These are phyloP conservation scores for Cephonodes hylas DNA, from an alignment of 2,888 invertebrate genomes.

Conservation along the genomic window DNA sequence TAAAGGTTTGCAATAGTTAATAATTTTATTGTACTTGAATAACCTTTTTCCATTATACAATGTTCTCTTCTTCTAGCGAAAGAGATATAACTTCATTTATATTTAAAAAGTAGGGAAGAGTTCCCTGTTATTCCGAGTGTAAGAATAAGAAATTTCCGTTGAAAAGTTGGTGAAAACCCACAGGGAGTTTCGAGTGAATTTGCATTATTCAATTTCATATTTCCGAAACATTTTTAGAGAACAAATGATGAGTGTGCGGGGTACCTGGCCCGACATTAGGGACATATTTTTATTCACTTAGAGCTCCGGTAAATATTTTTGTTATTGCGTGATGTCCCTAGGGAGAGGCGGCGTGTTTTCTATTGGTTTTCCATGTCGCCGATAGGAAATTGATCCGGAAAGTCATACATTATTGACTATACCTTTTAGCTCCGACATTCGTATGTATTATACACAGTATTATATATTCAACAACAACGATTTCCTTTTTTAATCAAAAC, in stretches of 20 bases:
- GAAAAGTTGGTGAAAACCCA: conserved; percentile 23
- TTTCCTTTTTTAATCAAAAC: conserved; percentile 7
- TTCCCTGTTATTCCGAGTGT: background rate
- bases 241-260: conserved; percentile 74
- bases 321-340: conserved; percentile 65
- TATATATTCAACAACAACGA: background rate
- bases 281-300: conserved; percentile 76
- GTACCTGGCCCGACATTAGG: conserved; percentile 75
- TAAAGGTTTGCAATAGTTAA: too few relatives aligned
- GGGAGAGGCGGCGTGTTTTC: conserved; percentile 40
- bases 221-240: conserved; percentile 59
- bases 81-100: too few relatives aligned
- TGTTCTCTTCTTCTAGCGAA: too few relatives aligned
- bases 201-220: conserved; percentile 70
- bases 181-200: conserved; percentile 55
- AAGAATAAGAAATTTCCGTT: background rate
- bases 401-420: conserved; percentile 56
- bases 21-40: too few relatives aligned
- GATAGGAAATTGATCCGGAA: conserved; percentile 57
- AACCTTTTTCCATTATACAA: too few relatives aligned
- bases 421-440: background rate
- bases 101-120: background rate
- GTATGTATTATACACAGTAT: background rate
- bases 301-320: conserved; percentile 78
- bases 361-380: conserved; percentile 44